These are phyloP conservation scores for Heterotilapia buettikoferi DNA, from an alignment of 2,113 vertebrate species.

Conservation along the genomic window DNA sequence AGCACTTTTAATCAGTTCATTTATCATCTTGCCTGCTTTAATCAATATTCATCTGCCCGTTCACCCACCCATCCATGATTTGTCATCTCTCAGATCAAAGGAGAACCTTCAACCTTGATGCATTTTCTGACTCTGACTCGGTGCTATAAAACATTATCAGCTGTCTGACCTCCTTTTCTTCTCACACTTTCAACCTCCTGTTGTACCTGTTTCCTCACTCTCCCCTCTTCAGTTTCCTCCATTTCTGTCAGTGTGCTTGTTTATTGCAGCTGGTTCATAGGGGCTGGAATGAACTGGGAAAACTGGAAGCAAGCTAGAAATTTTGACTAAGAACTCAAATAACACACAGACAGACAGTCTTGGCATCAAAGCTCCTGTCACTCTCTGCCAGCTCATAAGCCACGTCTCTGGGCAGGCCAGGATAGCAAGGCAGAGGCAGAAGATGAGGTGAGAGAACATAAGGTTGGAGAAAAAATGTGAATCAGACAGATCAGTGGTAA, in stretches of 20 bases:
- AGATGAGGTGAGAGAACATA: background rate
- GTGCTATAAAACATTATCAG: conserved; percentile 18
- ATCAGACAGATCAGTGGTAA: background rate
- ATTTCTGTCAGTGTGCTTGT: background rate
- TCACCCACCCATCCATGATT: background rate
- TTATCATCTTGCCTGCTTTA: background rate
- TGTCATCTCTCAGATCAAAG: background rate
- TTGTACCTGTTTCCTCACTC: background rate
- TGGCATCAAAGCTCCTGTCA: conserved; percentile 32
- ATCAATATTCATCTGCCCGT: background rate
- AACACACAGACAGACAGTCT: background rate
- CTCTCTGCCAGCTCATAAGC: conserved; percentile 17
- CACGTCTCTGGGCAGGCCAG: background rate
- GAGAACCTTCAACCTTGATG: background rate
- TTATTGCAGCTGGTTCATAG: conserved; percentile 11
- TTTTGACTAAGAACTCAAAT: conserved; percentile 6
- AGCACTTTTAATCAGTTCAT: background rate
- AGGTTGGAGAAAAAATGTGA: background rate
- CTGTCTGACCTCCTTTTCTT: conserved; percentile 48
- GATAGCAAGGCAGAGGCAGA: background rate
- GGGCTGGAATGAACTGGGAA: conserved; percentile 19
- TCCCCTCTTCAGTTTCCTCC: background rate
- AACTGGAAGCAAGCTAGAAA: conserved; percentile 19
- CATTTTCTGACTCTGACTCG: background rate
- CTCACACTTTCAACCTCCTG: conserved; percentile 2